Evolutionary conservation across 2,797 vertebrate species (phyloP).

Genomic region (Acanthis flammea): DNA sequence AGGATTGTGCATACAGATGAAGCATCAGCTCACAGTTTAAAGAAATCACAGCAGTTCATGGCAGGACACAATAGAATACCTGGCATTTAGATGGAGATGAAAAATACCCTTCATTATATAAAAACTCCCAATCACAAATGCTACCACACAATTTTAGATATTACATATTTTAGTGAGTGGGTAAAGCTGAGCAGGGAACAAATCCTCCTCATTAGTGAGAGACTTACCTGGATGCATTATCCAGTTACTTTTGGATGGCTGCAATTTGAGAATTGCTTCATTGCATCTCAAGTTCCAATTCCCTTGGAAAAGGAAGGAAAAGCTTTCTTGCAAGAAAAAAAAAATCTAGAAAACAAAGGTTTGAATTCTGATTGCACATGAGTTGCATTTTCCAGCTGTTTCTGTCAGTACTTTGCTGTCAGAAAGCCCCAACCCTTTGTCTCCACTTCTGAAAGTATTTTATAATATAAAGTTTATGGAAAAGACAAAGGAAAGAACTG

Average conservation of each 20-base stretch:
- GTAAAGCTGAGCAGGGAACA: background rate
- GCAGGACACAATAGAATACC: background rate
- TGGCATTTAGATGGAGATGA: background rate
- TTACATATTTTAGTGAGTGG: background rate
- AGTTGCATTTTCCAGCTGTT: background rate
- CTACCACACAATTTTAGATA: background rate
- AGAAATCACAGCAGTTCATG: background rate
- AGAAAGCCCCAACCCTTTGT: background rate
- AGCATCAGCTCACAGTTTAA: background rate
- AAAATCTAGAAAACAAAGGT: background rate
- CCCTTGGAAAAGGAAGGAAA: background rate
- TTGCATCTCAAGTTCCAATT: background rate
- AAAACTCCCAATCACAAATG: background rate
- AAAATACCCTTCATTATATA: background rate
- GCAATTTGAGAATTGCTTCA: background rate
- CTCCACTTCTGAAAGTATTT: background rate
- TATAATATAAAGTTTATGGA: background rate
- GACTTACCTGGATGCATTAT: background rate
- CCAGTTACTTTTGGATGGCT: background rate
- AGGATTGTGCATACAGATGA: background rate
- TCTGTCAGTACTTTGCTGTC: background rate
- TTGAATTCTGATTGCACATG: background rate
- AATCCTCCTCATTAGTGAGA: background rate
- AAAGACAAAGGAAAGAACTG: constrained; percentile 25
- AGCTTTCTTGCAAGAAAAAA: background rate